Percentiles rank a stretch among this genome's conserved stretches.
phyloP scores from a whole-genome alignment of 1,140 invertebrate species.

The Drosophila repleta region DNA sequence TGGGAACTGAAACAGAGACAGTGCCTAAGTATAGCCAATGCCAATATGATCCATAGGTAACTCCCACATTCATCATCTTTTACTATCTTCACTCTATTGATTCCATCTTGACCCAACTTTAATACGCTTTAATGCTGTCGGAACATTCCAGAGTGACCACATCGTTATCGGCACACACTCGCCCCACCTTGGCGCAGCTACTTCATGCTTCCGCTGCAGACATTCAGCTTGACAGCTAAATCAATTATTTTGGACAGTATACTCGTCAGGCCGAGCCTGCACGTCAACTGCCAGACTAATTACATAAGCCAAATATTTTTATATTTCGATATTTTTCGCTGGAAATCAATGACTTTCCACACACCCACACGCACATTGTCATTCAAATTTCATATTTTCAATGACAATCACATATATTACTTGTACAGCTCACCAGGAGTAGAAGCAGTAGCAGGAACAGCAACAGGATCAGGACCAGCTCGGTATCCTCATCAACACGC shows the following conservation, averaged over 20 bases:
- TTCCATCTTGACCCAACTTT: neutral
- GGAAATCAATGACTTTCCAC: slow-evolving; percentile 46
- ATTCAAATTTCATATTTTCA: slow-evolving; percentile 57
- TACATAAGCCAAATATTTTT: slow-evolving; percentile 48
- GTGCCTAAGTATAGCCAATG: neutral
- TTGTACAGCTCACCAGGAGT: slow-evolving; percentile 4
- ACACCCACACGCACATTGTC: slow-evolving; percentile 44
- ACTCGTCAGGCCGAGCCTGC: slow-evolving; percentile 6
- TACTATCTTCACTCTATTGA: neutral
- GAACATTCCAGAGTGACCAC: neutral
- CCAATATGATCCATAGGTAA: neutral
- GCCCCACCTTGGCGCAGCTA: neutral
- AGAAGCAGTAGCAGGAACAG: neutral
- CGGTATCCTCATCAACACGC: slow-evolving; percentile 65
- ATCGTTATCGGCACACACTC: neutral
- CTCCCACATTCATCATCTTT: neutral
- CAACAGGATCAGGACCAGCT: neutral
- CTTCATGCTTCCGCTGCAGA: slow-evolving; percentile 19
- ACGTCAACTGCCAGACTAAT: slow-evolving; percentile 56
- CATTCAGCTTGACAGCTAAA: slow-evolving; percentile 51
- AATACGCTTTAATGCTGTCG: neutral
- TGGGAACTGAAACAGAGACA: neutral
- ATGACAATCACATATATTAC: slow-evolving; percentile 49
- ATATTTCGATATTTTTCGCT: slow-evolving; percentile 2
- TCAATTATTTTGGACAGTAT: slow-evolving; percentile 60